Percentiles rank a stretch among this genome's conserved stretches.
These are phyloP conservation scores for Otus sunia DNA, from an alignment of 2,113 vertebrate species.

Conservation along the genomic window DNA sequence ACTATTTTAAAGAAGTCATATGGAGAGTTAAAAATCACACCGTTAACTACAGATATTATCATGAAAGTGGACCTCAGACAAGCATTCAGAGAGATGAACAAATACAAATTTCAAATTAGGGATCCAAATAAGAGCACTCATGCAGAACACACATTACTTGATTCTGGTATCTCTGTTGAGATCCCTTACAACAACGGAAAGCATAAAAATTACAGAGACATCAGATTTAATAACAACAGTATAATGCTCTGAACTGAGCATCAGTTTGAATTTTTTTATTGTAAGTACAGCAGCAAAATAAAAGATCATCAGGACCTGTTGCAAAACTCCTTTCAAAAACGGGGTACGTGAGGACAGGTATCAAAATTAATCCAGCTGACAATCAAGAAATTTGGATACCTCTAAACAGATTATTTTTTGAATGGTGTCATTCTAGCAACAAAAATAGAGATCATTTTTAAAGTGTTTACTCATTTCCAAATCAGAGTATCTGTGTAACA, in stretches of 20 bases:
- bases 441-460: neutral
- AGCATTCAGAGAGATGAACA: neutral
- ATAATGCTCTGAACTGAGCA: neutral
- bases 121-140: neutral
- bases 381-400: neutral
- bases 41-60: rapidly evolving
- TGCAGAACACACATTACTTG: neutral
- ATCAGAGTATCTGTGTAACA: neutral
- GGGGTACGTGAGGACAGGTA: neutral
- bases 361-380: neutral
- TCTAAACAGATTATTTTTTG: neutral
- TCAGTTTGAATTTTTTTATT: neutral
- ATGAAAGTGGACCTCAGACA: neutral
- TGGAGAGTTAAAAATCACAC: neutral
- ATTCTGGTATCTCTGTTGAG: neutral
- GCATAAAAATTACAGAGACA: neutral
- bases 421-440: neutral
- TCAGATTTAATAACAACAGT: neutral
- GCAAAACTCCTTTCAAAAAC: neutral
- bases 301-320: neutral
- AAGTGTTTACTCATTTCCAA: neutral
- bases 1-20: neutral
- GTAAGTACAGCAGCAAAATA: neutral
- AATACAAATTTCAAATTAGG: neutral
- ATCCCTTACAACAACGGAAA: neutral